phyloP scores from a whole-genome alignment of 2,113 vertebrate species.

The Tinamus guttatus region DNA sequence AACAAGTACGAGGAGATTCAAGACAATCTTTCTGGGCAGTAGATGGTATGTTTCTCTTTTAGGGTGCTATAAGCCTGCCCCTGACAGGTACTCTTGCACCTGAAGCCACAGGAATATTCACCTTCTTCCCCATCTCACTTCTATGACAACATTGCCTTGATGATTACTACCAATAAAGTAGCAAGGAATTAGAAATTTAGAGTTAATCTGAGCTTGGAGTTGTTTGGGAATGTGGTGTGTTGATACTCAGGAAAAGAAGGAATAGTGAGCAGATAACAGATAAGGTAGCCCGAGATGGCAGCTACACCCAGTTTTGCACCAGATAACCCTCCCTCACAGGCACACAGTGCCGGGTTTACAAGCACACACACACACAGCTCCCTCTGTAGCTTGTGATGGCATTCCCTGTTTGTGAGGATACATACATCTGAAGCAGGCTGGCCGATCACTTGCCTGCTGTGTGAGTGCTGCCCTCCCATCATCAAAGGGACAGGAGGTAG shows the following conservation, averaged over 20 bases:
- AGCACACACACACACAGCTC: background rate
- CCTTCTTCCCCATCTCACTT: background rate
- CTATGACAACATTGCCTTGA: background rate
- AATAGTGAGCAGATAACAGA: background rate
- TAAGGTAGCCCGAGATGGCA: background rate
- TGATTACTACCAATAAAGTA: background rate
- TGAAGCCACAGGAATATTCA: background rate
- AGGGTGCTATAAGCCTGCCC: background rate
- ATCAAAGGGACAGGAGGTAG: background rate
- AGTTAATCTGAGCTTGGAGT: background rate
- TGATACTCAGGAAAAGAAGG: background rate
- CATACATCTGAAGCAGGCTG: background rate
- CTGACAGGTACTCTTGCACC: background rate
- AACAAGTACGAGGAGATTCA: background rate
- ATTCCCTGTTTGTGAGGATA: background rate
- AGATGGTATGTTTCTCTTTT: background rate
- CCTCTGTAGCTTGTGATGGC: background rate
- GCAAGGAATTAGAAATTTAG: background rate
- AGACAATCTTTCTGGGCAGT: background rate
- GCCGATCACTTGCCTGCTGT: background rate
- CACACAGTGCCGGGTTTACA: background rate
- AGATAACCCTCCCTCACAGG: background rate
- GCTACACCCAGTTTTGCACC: background rate
- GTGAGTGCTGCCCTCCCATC: background rate
- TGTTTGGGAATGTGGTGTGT: background rate